phyloP scores from a whole-genome alignment of 2,113 vertebrate genomes.

The Grantiella picta region DNA sequence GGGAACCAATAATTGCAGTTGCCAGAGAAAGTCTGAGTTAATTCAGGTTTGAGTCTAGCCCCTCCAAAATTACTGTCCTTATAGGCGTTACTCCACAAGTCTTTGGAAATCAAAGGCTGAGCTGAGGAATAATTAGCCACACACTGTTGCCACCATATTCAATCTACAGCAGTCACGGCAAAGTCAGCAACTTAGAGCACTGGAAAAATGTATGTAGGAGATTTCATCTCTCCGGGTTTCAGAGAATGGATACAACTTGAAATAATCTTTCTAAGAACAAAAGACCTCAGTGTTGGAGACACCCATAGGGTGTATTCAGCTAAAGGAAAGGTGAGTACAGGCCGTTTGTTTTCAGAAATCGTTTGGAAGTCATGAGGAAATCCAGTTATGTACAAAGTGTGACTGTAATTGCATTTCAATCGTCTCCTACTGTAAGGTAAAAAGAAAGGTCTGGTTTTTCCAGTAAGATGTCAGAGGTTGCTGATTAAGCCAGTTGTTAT shows the following conservation, averaged over 20 bases:
- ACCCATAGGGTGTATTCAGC: neutral
- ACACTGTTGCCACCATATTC: neutral
- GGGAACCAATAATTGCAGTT: neutral
- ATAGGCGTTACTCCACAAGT: neutral
- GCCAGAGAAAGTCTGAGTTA: neutral
- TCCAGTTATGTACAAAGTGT: neutral
- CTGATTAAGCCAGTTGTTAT: neutral
- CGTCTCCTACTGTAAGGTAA: neutral
- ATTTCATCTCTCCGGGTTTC: accelerated
- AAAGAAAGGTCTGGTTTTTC: neutral
- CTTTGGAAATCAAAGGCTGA: neutral
- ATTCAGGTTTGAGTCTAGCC: neutral
- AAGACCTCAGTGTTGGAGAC: neutral
- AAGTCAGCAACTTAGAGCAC: neutral
- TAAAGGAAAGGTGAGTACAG: neutral
- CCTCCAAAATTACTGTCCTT: neutral
- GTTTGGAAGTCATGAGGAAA: neutral
- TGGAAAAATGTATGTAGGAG: neutral
- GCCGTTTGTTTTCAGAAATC: neutral
- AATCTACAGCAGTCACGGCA: neutral
- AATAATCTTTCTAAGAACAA: neutral
- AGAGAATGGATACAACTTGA: neutral
- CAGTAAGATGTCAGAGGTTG: neutral
- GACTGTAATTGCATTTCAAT: neutral
- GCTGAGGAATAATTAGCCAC: neutral